phyloP scores from a whole-genome alignment of 1,140 invertebrate genomes.

The Thaumatotibia leucotreta region DNA sequence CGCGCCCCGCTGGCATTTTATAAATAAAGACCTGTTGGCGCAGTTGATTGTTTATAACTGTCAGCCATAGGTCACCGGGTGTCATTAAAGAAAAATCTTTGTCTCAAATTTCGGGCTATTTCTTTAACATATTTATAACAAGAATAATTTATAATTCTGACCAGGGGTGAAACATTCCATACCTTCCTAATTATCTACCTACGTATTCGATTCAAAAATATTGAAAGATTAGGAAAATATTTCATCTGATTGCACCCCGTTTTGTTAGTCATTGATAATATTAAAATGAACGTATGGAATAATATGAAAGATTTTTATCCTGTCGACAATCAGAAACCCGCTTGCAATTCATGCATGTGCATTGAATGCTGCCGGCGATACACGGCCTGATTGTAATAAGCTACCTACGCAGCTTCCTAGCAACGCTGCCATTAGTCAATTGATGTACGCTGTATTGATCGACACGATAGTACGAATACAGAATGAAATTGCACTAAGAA shows the following conservation, averaged over 20 bases:
- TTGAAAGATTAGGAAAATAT: too few species aligned
- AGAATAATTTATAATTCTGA: too few species aligned
- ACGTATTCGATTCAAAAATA: too few species aligned
- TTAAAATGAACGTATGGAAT: not conserved
- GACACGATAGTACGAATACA: not conserved
- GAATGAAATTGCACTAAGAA: not conserved
- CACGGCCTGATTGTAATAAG: slow-evolving; percentile 13
- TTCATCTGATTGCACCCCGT: too few species aligned
- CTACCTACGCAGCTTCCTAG: slow-evolving; percentile 10
- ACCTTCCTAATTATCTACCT: too few species aligned
- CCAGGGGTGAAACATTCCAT: too few species aligned
- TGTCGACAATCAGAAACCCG: slow-evolving; percentile 2
- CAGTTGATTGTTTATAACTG: slow-evolving; percentile 24
- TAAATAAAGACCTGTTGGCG: slow-evolving; percentile 62
- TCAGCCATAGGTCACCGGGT: not conserved
- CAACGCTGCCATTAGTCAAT: slow-evolving; percentile 7
- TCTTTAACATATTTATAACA: too few species aligned
- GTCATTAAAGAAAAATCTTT: not conserved
- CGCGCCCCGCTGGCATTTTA: slow-evolving; percentile 56
- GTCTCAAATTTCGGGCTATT: not conserved
- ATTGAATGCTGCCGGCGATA: slow-evolving; percentile 9
- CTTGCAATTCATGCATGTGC: not conserved
- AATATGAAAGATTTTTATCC: not conserved
- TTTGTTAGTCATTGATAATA: too few species aligned
- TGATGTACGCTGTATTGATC: slow-evolving; percentile 11